Percentiles rank a stretch among this genome's conserved stretches.
phyloP scores from a whole-genome alignment of 2,113 vertebrate species.

The Urocolius indicus region DNA sequence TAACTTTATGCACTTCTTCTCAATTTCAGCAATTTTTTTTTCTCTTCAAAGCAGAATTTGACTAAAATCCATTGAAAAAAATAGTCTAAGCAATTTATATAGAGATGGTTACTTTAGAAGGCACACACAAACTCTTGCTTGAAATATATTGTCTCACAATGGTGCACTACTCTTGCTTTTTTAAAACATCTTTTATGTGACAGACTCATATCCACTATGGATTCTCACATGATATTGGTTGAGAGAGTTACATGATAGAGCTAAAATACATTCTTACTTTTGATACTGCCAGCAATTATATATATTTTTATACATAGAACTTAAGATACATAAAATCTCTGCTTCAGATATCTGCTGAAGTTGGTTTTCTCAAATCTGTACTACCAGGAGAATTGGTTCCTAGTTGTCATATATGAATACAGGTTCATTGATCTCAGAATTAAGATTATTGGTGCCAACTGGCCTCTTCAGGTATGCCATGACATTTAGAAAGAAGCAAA shows the following conservation, averaged over 20 bases:
- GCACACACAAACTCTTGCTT: background rate
- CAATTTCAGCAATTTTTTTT: background rate
- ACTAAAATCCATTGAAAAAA: background rate
- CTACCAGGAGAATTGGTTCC: background rate
- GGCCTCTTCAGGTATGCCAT: background rate
- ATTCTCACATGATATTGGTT: background rate
- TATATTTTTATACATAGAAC: background rate
- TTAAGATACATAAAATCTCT: background rate
- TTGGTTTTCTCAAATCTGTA: background rate
- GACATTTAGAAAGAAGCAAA: background rate
- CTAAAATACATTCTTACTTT: background rate
- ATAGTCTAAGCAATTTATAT: accelerated
- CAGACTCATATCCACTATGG: background rate
- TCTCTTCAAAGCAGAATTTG: background rate
- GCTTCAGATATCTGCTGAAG: background rate
- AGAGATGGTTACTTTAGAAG: background rate
- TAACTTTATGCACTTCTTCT: background rate
- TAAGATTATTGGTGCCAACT: background rate
- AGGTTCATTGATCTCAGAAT: background rate
- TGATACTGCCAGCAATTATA: background rate
- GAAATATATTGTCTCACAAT: background rate
- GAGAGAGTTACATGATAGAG: background rate
- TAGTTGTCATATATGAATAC: background rate
- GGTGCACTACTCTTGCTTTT: background rate
- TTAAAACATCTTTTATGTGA: background rate